phyloP scores from a whole-genome alignment of 2,113 vertebrate species.

The Gymnarchus niloticus region DNA sequence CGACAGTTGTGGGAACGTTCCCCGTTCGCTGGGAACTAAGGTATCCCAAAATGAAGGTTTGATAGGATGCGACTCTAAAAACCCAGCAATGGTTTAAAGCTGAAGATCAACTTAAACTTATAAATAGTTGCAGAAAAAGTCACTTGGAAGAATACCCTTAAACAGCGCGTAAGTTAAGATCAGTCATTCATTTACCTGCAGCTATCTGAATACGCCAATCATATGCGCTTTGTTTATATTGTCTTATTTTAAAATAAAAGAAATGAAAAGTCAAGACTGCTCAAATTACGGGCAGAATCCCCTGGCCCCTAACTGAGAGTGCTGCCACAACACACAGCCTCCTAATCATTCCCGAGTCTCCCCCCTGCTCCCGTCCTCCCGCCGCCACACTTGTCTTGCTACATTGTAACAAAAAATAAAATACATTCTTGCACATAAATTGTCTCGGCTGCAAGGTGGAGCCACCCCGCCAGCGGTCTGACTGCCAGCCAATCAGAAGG shows the following conservation, averaged over 20 bases:
- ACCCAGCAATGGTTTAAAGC: neutral
- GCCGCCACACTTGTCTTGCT: slow-evolving; percentile 63
- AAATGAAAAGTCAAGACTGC: neutral
- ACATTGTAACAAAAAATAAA: slow-evolving; percentile 63
- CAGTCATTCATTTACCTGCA: neutral
- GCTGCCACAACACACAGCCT: neutral
- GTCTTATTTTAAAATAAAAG: no score
- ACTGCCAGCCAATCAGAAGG: slow-evolving; percentile 73
- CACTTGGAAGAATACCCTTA: neutral
- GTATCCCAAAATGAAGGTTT: neutral
- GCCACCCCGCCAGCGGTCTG: slow-evolving; percentile 60
- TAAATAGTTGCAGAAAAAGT: neutral
- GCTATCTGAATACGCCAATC: no score
- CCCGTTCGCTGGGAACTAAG: no score
- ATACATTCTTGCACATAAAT: slow-evolving; percentile 76
- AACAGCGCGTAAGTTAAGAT: no score
- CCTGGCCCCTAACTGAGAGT: neutral
- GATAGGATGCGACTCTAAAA: neutral
- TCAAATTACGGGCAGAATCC: neutral
- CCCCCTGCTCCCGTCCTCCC: slow-evolving; percentile 41
- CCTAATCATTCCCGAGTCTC: no score
- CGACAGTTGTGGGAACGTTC: no score
- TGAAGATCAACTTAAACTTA: neutral
- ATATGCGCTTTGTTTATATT: no score
- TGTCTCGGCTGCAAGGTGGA: slow-evolving; percentile 50